Evolutionary conservation across 2,113 vertebrate species (phyloP), one percentile per base, ranked within the genome.

Genomic region (Oenanthe melanoleuca): DNA sequence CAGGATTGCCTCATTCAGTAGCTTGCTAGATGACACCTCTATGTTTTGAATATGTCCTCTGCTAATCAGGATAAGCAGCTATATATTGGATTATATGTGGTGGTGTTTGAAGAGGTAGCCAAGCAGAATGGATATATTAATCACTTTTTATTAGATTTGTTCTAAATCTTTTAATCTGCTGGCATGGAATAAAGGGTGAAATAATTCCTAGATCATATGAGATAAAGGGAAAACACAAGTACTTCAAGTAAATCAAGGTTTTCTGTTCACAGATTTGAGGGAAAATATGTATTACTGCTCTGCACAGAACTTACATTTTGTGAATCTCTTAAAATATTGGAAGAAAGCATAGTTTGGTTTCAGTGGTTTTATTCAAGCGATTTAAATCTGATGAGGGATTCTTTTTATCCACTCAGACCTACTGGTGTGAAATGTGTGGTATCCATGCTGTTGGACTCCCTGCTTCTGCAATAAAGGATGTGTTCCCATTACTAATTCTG

Each of bases 31-130:
- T 52, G 47, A 26, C 52, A 56, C 24, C 14, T 93, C 73, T 91
- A 4, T 73, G 64, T 80, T 87, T 86, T 85, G 37, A 34, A 90
- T 78, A 67, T 47, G 55, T 69, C 29, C 92, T 94, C 65, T 73
- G 16, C 31, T 95, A 87, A 96, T 65, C 37, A 92, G 71, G 63
- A 86, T 79, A 88, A 86, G 69, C 28, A 95, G 55, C 18, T 61
- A 67, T 12, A 21, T 52, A 57, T 23, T 75, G 55, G 50, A 49
- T 91, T 73, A 85, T 78, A 26, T 34, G 18, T 8, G 13, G 56
- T 44, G 44, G 40, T 70, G 42, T 50, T 93, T 37, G 61, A 86
- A 40, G 45, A 67, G 12, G 7, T 20, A 72, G 33, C 26, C 33
- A 63, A 80, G 21, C 11, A 69, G 47, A 93, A 67, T 42, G 13